Base-by-base conservation (phyloP, 1,140 invertebrate genomes). In the Drosophila sulfurigaster region DNA sequence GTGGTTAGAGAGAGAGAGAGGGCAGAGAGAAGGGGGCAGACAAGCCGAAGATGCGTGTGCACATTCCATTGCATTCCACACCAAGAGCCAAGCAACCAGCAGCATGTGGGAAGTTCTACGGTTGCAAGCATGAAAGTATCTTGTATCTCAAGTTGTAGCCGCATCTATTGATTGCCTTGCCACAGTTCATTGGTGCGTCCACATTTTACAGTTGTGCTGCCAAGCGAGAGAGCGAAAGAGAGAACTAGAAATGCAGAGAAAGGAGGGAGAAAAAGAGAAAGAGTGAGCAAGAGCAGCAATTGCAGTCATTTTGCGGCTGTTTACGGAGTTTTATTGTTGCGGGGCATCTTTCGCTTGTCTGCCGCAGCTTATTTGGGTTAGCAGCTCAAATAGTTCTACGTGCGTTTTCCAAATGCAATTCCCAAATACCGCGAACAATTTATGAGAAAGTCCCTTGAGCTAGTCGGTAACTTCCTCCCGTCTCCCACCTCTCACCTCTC, bases 331-430 rank as follows among this genome's bases (percentile, higher is more conserved):
- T 76, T 67, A 66, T 51, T 77, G 41, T 54, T 67, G 51, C 51
- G 52, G 25, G 32, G 46, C 52, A 68, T 41, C 64, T 66, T 57
- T 49, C 57, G 38, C 35, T 71, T 54, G 13, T 63, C 54, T 78
- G 59, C 54, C 16, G 15, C 28, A 60, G 67, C 66, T 80, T 88
- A 88, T 88, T 88, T 88, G 65, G 85, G 85, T 88, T 88, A 88
- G 81, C 85, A 88, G 85, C 82, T 88, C 85, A 89, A 89, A 88
- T 88, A 88, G 71, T 88, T 88, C 57, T 89, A 85, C 81, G 83
- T 87, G 83, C 83, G 51, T 82, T 86, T 75, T 69, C 78, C 52
- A 56, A 78, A 77, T 87, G 82, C 75, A 79, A 87, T 88, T 88
- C 75, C 62, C 72, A 72, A 87, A 88, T 87, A 69, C 81, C 85